Conservation (phyloP, 2,113 vertebrate species). For the Datnioides undecimradiatus region DNA sequence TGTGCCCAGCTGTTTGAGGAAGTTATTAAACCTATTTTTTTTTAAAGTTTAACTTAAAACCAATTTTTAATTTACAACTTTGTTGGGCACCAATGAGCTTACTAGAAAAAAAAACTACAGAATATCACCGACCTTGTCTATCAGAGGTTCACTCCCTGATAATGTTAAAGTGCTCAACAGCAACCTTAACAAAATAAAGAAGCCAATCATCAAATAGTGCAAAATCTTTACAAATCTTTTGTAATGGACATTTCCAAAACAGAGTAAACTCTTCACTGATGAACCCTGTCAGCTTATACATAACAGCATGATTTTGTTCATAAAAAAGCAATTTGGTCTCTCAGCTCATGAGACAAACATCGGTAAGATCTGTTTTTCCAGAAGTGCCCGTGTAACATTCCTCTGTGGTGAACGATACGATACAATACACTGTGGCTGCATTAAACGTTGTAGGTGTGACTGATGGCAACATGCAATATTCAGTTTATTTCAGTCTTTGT, state of each 20-base stretch:
- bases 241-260: too few relatives aligned
- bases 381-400: slow-evolving; percentile 23
- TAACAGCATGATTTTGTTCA: slow-evolving; percentile 21
- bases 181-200: neutral
- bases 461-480: slow-evolving; percentile 51
- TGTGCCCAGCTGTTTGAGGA: neutral
- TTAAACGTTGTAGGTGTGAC: slow-evolving; percentile 4
- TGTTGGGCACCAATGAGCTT: neutral
- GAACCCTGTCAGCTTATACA: neutral
- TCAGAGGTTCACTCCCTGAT: neutral
- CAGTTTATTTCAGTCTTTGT: neutral
- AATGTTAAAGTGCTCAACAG: neutral
- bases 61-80: neutral
- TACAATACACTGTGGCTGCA: slow-evolving; percentile 9
- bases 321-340: slow-evolving; percentile 29
- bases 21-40: neutral
- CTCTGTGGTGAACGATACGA: slow-evolving; percentile 38
- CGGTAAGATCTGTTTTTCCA: slow-evolving; percentile 16
- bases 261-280: neutral
- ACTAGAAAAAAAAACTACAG: neutral
- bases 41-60: neutral
- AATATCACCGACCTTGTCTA: neutral
- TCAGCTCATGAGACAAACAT: slow-evolving; percentile 9
- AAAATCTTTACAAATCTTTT: neutral
- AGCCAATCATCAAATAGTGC: neutral